Base-by-base conservation (phyloP, 1,140 invertebrate species). In the Drosophila lacteicornis region DNA sequence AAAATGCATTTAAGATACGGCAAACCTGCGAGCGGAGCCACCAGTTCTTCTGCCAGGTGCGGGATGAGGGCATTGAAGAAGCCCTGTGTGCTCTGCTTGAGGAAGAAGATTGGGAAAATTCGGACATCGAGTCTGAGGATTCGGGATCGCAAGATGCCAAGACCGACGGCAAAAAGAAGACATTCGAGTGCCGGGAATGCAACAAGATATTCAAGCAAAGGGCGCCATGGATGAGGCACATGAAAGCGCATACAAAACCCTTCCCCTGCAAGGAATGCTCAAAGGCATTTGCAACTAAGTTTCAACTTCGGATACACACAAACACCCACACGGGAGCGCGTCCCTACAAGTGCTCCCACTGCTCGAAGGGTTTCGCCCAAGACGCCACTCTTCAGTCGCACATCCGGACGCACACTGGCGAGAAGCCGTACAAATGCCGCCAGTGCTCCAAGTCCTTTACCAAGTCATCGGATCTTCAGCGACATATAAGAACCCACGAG, bases 51-150 rank as follows among this genome's bases (percentile, higher is more conserved):
- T 58, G 63, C 27, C 53, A 58, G 11, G 65, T 36, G 13, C 36
- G 65, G 1, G 51, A 71, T n/a, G 27, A 69, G 9, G 51, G 69
- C 15, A 50, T 71, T 19, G 50, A 71, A 2, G 51, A 69, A 12
- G 63, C 65, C 2, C 4, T 71, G 11, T 36, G 45, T 33, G 15
- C 51, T 0, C 11, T 66, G 30, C 38, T 69, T 1, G 66, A 69
- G 22, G 33, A 55, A 22, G 33, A 55, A 4, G 51, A 55, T 38
- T 55, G 33, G 51, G 17, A 55, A 1, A 5, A 15, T 4, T 15
- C 6, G 17, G 51, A 55, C 3, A 9, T 9, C 9, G 33, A 55
- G 15, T 22, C 33, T 11, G 8, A 22, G 2, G 33, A 38, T 9
- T 38, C 17, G 7, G 17, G 27, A 33, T 33, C 50, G 27, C 1